phyloP scores from a whole-genome alignment of 2,888 invertebrate species.

The Incurvaria masculella region DNA sequence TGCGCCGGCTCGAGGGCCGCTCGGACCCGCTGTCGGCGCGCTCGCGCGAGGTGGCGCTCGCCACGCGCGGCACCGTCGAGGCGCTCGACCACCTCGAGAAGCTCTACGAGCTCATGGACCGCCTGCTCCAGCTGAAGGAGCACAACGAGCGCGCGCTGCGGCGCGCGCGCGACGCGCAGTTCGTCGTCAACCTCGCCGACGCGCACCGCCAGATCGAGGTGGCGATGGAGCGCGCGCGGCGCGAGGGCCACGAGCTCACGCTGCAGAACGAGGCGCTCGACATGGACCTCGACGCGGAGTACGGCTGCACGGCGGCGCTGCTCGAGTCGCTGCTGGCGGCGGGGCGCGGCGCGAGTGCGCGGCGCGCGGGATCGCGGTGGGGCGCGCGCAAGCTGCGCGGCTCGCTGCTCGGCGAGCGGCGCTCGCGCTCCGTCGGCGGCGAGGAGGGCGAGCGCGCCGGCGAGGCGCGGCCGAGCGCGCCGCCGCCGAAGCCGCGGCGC shows the following conservation, averaged over 20 bases:
- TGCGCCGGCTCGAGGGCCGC: constrained; percentile 37
- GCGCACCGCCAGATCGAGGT: constrained; percentile 52
- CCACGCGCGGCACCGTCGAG: constrained; percentile 58
- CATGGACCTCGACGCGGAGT: constrained; percentile 60
- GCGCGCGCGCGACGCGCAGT: constrained; percentile 69
- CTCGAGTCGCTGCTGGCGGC: constrained; percentile 62
- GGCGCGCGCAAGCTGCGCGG: constrained; percentile 46
- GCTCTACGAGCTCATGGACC: constrained; percentile 72
- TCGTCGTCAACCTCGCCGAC: constrained; percentile 62
- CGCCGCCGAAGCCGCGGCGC: constrained; percentile 8
- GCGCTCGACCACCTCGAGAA: constrained; percentile 78
- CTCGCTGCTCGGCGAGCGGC: constrained; percentile 53
- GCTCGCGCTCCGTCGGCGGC: constrained; percentile 66
- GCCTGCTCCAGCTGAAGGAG: constrained; percentile 67
- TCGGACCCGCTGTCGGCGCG: constrained; percentile 49
- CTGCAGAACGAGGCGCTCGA: constrained; percentile 48
- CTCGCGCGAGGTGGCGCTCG: constrained; percentile 53
- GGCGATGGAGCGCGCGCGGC: constrained; percentile 38
- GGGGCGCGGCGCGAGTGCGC: constrained; percentile 46
- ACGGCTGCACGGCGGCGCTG: constrained; percentile 59
- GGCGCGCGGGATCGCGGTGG: constrained; percentile 51
- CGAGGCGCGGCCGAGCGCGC: constrained; percentile 10
- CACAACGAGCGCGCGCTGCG: constrained; percentile 67
- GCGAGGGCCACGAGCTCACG: constrained; percentile 36
- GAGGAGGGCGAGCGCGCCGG: constrained; percentile 50